Percentiles rank a stretch among this genome's conserved stretches.
Evolutionary conservation across 2,888 invertebrate species (phyloP).

Genomic region (Osmoderma eremita): DNA sequence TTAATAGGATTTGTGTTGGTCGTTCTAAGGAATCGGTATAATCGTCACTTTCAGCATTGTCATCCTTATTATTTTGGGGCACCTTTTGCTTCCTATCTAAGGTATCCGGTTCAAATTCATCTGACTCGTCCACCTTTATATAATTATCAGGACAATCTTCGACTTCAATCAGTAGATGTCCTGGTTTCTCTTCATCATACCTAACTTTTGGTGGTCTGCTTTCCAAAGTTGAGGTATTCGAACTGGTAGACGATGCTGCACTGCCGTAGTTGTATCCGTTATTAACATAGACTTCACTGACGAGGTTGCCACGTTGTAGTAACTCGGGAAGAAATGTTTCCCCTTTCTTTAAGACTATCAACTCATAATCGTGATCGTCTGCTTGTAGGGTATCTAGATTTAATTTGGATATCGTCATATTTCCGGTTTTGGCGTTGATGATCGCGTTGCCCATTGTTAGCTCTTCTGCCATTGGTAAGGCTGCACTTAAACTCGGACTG

Average conservation of each 20-base stretch:
- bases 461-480: conserved; percentile 82
- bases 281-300: conserved; percentile 83
- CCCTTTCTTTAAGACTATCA: conserved; percentile 60
- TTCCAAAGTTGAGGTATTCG: conserved; percentile 68
- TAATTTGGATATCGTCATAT: conserved; percentile 65
- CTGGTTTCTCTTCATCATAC: conserved; percentile 74
- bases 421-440: conserved; percentile 72
- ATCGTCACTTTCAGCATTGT: conserved; percentile 37
- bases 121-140: conserved; percentile 80
- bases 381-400: conserved; percentile 50
- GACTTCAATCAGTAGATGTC: conserved; percentile 85
- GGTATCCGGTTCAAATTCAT: conserved; percentile 87
- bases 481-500: conserved; percentile 78
- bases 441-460: conserved; percentile 81
- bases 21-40: conserved; percentile 69
- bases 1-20: conserved; percentile 70
- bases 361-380: conserved; percentile 64
- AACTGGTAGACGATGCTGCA: conserved; percentile 68
- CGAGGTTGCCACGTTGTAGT: conserved; percentile 66
- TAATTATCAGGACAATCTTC: conserved; percentile 83
- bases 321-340: conserved; percentile 62
- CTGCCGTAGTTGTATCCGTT: conserved; percentile 76
- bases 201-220: conserved; percentile 57
- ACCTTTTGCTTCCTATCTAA: conserved; percentile 80
- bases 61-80: conserved; percentile 52